phyloP scores from a whole-genome alignment of 2,113 vertebrate genomes.

The Halichoerus grypus region DNA sequence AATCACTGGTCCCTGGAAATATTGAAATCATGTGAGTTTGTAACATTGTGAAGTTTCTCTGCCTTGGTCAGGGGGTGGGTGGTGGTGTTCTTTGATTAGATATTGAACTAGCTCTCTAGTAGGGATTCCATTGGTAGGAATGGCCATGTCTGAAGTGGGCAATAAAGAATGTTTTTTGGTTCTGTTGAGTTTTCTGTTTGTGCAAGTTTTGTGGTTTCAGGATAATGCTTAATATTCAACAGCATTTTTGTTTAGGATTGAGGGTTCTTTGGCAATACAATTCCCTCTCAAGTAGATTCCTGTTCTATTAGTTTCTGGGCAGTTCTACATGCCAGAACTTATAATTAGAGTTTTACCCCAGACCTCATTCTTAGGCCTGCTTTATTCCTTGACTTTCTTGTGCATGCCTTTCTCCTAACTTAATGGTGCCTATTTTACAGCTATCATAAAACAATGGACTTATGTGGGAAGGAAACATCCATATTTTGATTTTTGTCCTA shows the following conservation, averaged over 20 bases:
- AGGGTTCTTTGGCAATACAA: neutral
- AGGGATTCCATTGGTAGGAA: neutral
- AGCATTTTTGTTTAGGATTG: neutral
- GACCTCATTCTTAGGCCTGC: neutral
- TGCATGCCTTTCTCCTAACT: neutral
- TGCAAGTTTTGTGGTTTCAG: neutral
- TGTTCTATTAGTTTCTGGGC: neutral
- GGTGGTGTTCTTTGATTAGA: neutral
- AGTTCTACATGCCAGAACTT: neutral
- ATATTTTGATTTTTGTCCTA: slow-evolving; percentile 8
- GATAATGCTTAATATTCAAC: neutral
- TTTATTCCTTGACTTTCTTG: neutral
- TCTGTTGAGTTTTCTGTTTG: neutral
- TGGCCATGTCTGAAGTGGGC: neutral
- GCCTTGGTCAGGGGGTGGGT: neutral
- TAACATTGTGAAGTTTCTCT: neutral
- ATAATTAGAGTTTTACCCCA: neutral
- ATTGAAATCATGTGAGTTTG: neutral
- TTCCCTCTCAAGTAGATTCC: neutral
- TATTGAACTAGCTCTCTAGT: neutral
- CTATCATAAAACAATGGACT: neutral
- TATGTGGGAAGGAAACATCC: neutral
- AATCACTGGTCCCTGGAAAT: neutral
- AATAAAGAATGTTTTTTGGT: neutral
- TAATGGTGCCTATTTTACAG: neutral